Evolutionary conservation across 1,140 invertebrate species (phyloP).

Genomic region (Ostrea denselamellosa): DNA sequence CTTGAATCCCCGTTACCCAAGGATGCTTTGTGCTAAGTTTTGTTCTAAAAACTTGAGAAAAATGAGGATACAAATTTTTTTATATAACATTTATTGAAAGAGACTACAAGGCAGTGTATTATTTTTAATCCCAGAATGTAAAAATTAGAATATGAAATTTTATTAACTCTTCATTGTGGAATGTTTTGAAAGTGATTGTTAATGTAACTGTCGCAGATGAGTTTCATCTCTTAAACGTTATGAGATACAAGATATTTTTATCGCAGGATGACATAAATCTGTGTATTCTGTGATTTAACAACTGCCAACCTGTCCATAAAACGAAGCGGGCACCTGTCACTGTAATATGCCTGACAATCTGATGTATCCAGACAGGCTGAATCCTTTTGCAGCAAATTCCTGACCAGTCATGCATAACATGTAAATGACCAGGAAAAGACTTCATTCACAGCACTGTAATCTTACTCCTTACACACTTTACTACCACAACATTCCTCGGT

Average conservation of each 20-base stretch:
- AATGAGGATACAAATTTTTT: neutral
- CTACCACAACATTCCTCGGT: conserved; percentile 11
- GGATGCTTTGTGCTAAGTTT: too few species aligned
- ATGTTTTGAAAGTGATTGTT: neutral
- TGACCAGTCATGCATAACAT: conserved; percentile 5
- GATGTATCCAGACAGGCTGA: neutral
- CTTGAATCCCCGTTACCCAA: too few species aligned
- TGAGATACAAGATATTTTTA: neutral
- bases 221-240: neutral
- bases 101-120: neutral
- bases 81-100: neutral
- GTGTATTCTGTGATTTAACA: conserved; percentile 12
- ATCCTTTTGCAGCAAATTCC: neutral
- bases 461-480: conserved; percentile 7
- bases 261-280: conserved; percentile 5
- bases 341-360: neutral
- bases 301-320: neutral
- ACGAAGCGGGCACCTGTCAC: conserved; percentile 13
- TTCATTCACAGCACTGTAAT: conserved; percentile 4
- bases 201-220: neutral
- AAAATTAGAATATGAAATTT: neutral
- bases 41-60: too few species aligned
- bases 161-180: neutral
- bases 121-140: neutral
- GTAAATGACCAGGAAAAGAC: conserved; percentile 32